Conservation (phyloP, 2,888 invertebrate genomes). For the Hemithea aestivaria region DNA sequence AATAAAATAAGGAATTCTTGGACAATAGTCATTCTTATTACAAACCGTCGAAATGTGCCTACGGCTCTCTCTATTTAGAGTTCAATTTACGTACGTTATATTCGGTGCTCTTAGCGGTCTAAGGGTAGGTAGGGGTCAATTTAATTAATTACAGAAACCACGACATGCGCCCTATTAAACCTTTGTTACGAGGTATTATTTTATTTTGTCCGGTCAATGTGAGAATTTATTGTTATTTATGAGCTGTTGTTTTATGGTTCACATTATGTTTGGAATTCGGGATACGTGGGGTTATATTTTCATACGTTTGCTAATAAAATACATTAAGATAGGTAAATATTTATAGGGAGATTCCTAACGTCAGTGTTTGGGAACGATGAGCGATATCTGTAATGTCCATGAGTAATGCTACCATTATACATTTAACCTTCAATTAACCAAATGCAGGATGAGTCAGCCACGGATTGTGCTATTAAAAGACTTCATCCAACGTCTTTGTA, state of each 20-base stretch:
- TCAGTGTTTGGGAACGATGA: slow-evolving; percentile 4
- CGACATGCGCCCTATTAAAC: slow-evolving; percentile 64
- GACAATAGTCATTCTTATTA: slow-evolving; percentile 41
- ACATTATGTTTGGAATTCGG: too few species aligned
- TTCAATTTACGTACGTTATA: slow-evolving; percentile 41
- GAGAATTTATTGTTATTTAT: slow-evolving; percentile 43
- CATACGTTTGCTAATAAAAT: too few species aligned
- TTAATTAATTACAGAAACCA: slow-evolving; percentile 65
- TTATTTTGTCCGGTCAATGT: slow-evolving; percentile 41
- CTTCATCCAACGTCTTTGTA: slow-evolving; percentile 53
- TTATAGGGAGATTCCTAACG: background rate
- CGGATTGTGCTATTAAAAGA: slow-evolving; percentile 56
- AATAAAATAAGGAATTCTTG: slow-evolving; percentile 60
- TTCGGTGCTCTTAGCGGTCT: slow-evolving; percentile 44
- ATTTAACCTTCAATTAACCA: slow-evolving; percentile 67
- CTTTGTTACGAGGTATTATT: slow-evolving; percentile 56
- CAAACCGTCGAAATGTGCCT: slow-evolving; percentile 32
- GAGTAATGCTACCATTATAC: slow-evolving; percentile 23
- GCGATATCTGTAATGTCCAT: slow-evolving; percentile 13
- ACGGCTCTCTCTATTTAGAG: slow-evolving; percentile 39
- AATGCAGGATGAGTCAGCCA: slow-evolving; percentile 64
- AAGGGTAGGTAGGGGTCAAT: slow-evolving; percentile 62
- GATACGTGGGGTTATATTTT: too few species aligned
- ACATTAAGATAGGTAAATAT: too few species aligned
- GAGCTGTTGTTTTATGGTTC: slow-evolving; percentile 10